Evolutionary conservation across 35 echinoderm and acorn worm genomes (phyloP), one percentile per base, ranked within the genome.

Genomic region (Chiridota heheva): DNA sequence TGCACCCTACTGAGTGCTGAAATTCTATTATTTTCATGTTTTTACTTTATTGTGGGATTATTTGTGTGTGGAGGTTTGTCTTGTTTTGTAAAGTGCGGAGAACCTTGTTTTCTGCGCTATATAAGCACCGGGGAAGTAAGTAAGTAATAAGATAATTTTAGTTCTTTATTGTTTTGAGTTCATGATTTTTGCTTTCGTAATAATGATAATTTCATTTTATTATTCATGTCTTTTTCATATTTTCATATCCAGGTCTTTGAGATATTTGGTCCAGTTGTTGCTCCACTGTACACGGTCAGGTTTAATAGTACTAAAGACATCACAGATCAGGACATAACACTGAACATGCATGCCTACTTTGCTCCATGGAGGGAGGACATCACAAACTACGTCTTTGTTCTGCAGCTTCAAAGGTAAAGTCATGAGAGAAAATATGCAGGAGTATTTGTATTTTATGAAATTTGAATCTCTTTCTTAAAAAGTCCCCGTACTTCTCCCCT

Each of bases 301-400:
- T 97, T 97, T 74, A 97, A 97, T 79, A 78, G 42, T 57, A 7
- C 48, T 7, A 59, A 45, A 38, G 88, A 97, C 39, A 81, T 97
- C 56, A 69, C 35, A 2, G 49, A 82, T 35, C 70, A 77, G 16
- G 72, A 35, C 1, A 83, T 97, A 2, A 49, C 31, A 5, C 80
- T 97, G 10, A 76, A 91, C 18, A 61, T 26, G 1, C 40, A 55
- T 12, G 63, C 82, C 40, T 91, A 60, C 80, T 97, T 80, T 88
- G 93, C 88, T 25, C 84, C 84, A 1, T 47, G 51, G 13, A 62
- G 48, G 36, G 39, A 69, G 47, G 88, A 97, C 37, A 74, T 91
- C 24, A 97, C 93, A 24, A 51, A 79, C 32, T 97, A 97, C 74
- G 88, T 97, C 77, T 97, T 97, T 72, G 75, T 85, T 12, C 60